phyloP scores from a whole-genome alignment of 2,797 vertebrate species.

The Mus spretus region DNA sequence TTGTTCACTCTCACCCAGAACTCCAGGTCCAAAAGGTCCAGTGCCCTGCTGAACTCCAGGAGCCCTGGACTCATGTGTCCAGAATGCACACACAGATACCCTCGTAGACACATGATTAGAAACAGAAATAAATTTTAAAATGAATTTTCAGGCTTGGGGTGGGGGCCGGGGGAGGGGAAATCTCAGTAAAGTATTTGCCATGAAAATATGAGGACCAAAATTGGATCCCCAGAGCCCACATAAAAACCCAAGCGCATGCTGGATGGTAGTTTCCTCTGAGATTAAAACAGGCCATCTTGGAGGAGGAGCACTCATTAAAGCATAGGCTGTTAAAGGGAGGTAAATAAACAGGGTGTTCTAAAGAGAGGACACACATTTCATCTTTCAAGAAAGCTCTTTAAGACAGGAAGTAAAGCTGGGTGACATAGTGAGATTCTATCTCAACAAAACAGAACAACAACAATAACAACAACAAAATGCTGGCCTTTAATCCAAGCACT shows the following conservation, averaged over 20 bases:
- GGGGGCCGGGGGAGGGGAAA: no score
- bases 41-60: not conserved
- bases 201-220: not conserved
- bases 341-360: not conserved
- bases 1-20: not conserved
- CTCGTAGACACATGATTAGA: not conserved
- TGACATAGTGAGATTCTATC: not conserved
- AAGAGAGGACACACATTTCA: not conserved
- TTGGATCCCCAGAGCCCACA: not conserved
- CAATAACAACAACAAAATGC: not conserved
- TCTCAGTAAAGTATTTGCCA: not conserved
- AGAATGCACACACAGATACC: not conserved
- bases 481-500: not conserved
- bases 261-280: not conserved
- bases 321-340: not conserved
- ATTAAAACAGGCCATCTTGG: not conserved
- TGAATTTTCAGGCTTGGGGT: not conserved
- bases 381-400: not conserved
- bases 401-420: not conserved
- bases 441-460: not conserved
- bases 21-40: not conserved
- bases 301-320: not conserved
- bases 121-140: not conserved
- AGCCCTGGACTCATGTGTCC: not conserved
- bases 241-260: not conserved